These are phyloP conservation scores for Zaprionus ghesquierei DNA, from an alignment of 1,140 invertebrate genomes.

Conservation along the genomic window DNA sequence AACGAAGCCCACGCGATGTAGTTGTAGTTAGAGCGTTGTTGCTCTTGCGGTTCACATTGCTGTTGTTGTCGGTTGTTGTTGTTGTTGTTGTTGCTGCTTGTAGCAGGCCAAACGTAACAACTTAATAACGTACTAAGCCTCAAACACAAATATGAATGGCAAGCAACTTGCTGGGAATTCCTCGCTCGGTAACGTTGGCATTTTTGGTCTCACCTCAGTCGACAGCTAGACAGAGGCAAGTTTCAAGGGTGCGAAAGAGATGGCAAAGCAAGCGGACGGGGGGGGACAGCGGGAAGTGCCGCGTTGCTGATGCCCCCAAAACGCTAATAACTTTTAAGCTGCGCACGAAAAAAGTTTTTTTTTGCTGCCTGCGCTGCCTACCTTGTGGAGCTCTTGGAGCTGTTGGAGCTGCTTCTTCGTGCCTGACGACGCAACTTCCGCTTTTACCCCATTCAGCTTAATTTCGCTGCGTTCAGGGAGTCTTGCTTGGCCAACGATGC, in stretches of 20 bases:
- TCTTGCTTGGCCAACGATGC: constrained; percentile 35
- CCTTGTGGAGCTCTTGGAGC: constrained; percentile 2
- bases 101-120: constrained; percentile 77
- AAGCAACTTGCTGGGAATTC: constrained; percentile 50
- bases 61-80: not conserved
- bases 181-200: constrained; percentile 41
- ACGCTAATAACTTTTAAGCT: constrained; percentile 81
- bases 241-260: not conserved
- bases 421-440: constrained; percentile 73
- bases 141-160: constrained; percentile 80
- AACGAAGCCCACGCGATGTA: constrained; percentile 51
- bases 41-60: constrained; percentile 16
- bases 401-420: constrained; percentile 37
- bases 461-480: constrained; percentile 48
- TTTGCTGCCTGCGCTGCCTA: constrained; percentile 32
- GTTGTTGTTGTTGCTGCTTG: constrained; percentile 51
- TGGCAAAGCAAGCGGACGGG: not conserved
- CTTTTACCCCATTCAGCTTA: constrained; percentile 68
- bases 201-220: constrained; percentile 62
- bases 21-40: constrained; percentile 10
- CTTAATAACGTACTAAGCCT: constrained; percentile 80
- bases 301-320: constrained; percentile 47
- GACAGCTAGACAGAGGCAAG: constrained; percentile 7
- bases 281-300: constrained; percentile 13
- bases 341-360: constrained; percentile 57